Evolutionary conservation across 1,140 invertebrate species (phyloP), one percentile per base, ranked within the genome.

Genomic region (Papilio glaucus): DNA sequence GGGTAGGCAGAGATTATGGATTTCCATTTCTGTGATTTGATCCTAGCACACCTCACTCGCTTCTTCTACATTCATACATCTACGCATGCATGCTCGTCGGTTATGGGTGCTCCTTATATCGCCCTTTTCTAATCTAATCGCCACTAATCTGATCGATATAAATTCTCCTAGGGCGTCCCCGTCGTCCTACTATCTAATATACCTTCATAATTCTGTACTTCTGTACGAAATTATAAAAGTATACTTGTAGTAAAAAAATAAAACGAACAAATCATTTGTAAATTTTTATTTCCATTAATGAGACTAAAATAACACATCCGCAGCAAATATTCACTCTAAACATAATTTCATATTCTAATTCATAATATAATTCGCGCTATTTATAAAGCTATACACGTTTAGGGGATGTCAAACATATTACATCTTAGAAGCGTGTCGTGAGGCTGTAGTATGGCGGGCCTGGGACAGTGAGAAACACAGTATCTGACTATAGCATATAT

Each of bases 261-360:
- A 63, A 78, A 86, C 82, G 73, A 61, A 49, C 13, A 57, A 60
- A 77, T 74, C 39, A 77, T 81, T 82, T 88, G 79, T 85, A 89
- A 89, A 85, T 85, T 74, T 91, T 91, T 91, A 91, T 91, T 88
- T 84, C 72, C 82, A 84, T 88, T 82, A 86, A 85, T 88, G 83
- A 86, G 75, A 85, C 77, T 85, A 87, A 85, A 85, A 87, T 85
- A 88, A 87, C 84, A 85, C 78, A 77, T 82, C 70, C 67, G 84
- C 81, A 72, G 85, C 85, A 78, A 79, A 82, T 86, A 83, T 77
- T 84, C 83, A 85, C 78, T 83, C 80, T 81, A 80, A 81, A 68
- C 67, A 72, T 77, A 69, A 73, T 74, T 76, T 78, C 75, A 78
- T 77, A 77, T 75, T 81, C 72, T 80, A 79, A 72, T n/a, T 77